A percentile compares a stretch with the other conserved stretches of the same genome.
Evolutionary conservation across 1,140 invertebrate species (phyloP).

Genomic region (Drosophila pallidifrons): DNA sequence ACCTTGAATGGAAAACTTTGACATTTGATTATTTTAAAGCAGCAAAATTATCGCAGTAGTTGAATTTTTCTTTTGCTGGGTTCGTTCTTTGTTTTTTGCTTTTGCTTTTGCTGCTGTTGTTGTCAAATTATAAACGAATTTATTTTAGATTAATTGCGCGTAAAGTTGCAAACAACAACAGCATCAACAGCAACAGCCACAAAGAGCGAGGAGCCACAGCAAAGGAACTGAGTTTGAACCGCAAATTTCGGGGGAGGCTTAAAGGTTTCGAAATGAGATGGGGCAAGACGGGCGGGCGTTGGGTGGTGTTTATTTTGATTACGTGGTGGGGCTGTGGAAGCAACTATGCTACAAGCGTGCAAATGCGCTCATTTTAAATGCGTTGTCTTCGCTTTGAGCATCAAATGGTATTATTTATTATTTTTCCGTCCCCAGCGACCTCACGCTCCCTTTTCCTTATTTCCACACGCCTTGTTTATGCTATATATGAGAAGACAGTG

Average conservation of each 20-base stretch:
- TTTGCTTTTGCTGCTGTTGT: constrained; percentile 46
- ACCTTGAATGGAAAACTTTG: constrained; percentile 36
- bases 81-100: constrained; percentile 11
- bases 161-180: constrained; percentile 77
- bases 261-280: not conserved
- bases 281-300: not conserved
- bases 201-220: constrained; percentile 15
- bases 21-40: constrained; percentile 75
- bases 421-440: constrained; percentile 38
- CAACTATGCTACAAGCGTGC: constrained; percentile 61
- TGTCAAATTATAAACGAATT: constrained; percentile 85
- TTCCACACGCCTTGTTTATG: constrained; percentile 31
- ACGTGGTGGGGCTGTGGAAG: not conserved
- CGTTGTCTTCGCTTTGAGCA: constrained; percentile 73
- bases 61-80: constrained; percentile 25
- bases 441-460: not conserved
- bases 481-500: constrained; percentile 14
- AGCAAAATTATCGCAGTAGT: constrained; percentile 31
- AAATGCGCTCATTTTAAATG: constrained; percentile 79
- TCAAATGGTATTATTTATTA: constrained; percentile 83
- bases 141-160: constrained; percentile 84
- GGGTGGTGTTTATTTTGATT: constrained; percentile 28
- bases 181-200: constrained; percentile 7
- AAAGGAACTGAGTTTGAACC: constrained; percentile 42
- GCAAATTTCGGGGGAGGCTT: constrained; percentile 17